phyloP scores from a whole-genome alignment of 2,797 vertebrate genomes.

The Manis crassicaudata region DNA sequence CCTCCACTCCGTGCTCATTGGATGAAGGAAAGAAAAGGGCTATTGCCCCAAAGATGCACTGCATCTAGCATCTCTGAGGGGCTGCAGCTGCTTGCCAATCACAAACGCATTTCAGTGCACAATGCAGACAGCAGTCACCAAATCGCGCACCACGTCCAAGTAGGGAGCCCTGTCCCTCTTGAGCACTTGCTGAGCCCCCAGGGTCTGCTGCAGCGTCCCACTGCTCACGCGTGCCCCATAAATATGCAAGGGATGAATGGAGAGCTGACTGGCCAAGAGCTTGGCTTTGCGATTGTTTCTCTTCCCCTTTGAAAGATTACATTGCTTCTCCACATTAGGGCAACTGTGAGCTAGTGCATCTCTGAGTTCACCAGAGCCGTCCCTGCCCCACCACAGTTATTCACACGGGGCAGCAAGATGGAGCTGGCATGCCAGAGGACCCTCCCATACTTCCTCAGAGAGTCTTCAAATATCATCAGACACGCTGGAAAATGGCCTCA shows the following conservation, averaged over 20 bases:
- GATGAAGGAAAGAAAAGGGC: neutral
- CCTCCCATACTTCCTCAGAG: neutral
- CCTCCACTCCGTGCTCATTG: no score
- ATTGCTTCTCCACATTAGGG: neutral
- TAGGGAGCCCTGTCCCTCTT: neutral
- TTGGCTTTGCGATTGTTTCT: neutral
- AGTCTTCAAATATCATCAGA: slow-evolving; percentile 43
- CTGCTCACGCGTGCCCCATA: no score
- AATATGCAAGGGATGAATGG: neutral
- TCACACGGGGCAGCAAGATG: neutral
- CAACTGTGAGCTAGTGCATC: accelerated
- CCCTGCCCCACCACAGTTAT: accelerated
- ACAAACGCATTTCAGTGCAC: neutral
- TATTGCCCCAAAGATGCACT: accelerated
- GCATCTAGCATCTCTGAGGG: neutral
- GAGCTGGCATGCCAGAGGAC: neutral
- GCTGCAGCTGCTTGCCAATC: neutral
- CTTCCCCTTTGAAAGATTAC: neutral
- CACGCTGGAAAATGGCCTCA: neutral
- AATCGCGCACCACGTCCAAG: accelerated
- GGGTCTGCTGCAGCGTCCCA: neutral
- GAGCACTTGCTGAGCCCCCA: neutral
- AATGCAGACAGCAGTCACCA: neutral
- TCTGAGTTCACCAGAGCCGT: neutral
- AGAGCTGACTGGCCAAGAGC: neutral